Percentiles rank a stretch among this genome's conserved stretches.
Evolutionary conservation across 2,797 vertebrate species (phyloP).

Genomic region (Anomalospiza imberbis): DNA sequence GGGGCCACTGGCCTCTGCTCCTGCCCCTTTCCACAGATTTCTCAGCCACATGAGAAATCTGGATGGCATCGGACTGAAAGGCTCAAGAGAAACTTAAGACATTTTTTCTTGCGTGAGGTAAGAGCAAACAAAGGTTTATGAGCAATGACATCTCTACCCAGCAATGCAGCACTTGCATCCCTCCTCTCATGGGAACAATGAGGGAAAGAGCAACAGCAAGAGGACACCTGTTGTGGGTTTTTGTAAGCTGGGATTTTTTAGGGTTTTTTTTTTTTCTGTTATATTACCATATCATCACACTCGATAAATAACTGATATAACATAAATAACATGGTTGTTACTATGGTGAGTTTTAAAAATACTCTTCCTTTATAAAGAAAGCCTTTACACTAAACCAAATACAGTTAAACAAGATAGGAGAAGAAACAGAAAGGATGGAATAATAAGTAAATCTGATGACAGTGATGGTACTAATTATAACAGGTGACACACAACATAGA

Average conservation of each 20-base stretch:
- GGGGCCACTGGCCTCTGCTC: background rate
- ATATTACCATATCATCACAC: background rate
- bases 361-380: background rate
- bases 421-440: background rate
- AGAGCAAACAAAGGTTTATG: background rate
- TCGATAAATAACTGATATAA: background rate
- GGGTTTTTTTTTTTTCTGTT: fast-evolving
- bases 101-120: background rate
- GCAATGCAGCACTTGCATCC: background rate
- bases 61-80: background rate
- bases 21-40: background rate
- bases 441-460: background rate
- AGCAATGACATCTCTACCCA: background rate
- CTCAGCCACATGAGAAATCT: background rate
- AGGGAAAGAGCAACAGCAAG: background rate
- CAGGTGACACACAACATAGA: background rate
- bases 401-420: background rate
- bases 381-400: background rate
- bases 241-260: background rate
- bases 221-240: background rate
- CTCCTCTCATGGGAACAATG: background rate
- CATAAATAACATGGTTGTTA: background rate
- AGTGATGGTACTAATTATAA: background rate
- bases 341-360: background rate
- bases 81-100: background rate